Percentiles rank a stretch among this genome's conserved stretches.
These are phyloP conservation scores for Craniophora ligustri DNA, from an alignment of 2,888 invertebrate species.

Conservation along the genomic window DNA sequence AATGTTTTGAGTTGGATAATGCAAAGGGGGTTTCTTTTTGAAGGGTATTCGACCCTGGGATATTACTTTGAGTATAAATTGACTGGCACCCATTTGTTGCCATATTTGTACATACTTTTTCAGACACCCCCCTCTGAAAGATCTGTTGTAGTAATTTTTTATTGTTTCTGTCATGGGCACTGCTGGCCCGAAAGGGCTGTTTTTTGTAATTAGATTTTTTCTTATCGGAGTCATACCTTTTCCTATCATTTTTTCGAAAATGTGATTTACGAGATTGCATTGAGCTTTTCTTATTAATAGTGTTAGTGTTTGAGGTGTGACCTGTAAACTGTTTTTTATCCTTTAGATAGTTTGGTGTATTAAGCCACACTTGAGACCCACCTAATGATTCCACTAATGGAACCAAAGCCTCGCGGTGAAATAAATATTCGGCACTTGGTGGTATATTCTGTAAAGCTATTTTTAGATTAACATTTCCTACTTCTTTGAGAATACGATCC, in stretches of 20 bases:
- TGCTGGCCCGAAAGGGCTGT: no score
- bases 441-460: background rate
- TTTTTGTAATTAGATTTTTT: no score
- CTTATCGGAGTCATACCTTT: no score
- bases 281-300: no score
- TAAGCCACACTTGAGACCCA: background rate
- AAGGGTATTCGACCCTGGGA: background rate
- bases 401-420: background rate
- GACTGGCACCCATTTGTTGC: background rate
- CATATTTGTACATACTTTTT: background rate
- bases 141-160: background rate
- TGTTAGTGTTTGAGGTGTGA: no score
- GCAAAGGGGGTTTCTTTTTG: background rate
- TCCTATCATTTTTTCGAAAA: no score
- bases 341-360: background rate
- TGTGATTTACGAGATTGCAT: no score
- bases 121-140: background rate
- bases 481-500: background rate
- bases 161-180: no score
- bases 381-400: background rate
- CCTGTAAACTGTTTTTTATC: no score
- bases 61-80: background rate
- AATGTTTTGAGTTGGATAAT: background rate
- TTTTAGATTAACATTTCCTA: background rate
- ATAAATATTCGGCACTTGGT: background rate